These are phyloP conservation scores for Drosophila emarginata DNA, from an alignment of 2,888 invertebrate species.

Conservation along the genomic window DNA sequence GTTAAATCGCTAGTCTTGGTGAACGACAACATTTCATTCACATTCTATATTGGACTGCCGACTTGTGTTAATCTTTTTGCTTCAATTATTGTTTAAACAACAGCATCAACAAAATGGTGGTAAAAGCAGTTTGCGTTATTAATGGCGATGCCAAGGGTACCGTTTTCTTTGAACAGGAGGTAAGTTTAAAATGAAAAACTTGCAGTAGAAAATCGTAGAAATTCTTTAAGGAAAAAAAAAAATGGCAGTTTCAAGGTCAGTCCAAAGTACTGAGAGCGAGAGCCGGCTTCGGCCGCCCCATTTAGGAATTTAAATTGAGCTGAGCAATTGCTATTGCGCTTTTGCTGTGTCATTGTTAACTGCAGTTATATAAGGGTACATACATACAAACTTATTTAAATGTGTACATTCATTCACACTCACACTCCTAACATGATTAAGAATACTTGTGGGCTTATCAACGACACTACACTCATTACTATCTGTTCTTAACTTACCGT, in stretches of 20 bases:
- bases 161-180: constrained; percentile 90
- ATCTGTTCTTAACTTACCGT: neutral
- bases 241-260: constrained; percentile 25
- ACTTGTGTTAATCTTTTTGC: neutral
- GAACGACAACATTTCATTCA: too few relatives aligned
- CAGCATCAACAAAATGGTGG: constrained; percentile 83
- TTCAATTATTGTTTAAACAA: constrained; percentile 15
- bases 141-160: constrained; percentile 93
- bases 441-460: constrained; percentile 39
- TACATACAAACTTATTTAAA: constrained; percentile 1
- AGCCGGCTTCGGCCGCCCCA: constrained; percentile 49
- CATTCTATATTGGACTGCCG: neutral
- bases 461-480: constrained; percentile 4
- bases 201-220: neutral
- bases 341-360: constrained; percentile 55
- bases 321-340: constrained; percentile 41
- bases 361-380: constrained; percentile 59
- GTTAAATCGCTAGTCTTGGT: neutral
- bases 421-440: constrained; percentile 19
- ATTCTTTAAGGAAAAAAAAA: constrained; percentile 12
- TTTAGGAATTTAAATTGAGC: constrained; percentile 14
- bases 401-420: neutral
- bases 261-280: constrained; percentile 54
- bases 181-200: constrained; percentile 79
- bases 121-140: constrained; percentile 93